Evolutionary conservation across 2,888 invertebrate genomes (phyloP).

Genomic region (Antheraea assamensis): DNA sequence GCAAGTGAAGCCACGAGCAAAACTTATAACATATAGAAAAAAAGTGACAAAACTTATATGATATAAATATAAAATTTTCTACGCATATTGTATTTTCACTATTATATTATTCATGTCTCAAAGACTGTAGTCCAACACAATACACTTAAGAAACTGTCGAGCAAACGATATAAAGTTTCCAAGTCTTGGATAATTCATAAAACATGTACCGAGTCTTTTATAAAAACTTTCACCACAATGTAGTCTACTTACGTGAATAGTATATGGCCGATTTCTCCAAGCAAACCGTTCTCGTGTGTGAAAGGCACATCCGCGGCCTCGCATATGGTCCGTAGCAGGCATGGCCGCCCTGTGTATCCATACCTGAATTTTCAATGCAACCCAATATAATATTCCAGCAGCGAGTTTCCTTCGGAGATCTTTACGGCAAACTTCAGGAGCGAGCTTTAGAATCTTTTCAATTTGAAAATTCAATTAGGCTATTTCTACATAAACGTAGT

Average conservation of each 20-base stretch:
- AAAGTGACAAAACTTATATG: too few relatives aligned
- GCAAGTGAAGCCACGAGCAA: too few relatives aligned
- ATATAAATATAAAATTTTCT: background rate
- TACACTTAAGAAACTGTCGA: slow-evolving; percentile 15
- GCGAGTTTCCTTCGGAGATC: slow-evolving; percentile 39
- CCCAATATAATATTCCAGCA: slow-evolving; percentile 49
- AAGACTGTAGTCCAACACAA: background rate
- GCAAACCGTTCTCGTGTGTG: slow-evolving; percentile 85
- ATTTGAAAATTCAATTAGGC: slow-evolving; percentile 23
- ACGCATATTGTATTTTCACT: background rate
- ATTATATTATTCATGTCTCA: background rate
- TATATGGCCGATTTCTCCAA: slow-evolving; percentile 89
- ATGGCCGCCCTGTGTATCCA: slow-evolving; percentile 85
- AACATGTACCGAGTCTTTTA: slow-evolving; percentile 11
- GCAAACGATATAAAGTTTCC: slow-evolving; percentile 11
- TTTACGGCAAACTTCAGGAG: slow-evolving; percentile 27
- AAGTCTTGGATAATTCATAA: slow-evolving; percentile 11
- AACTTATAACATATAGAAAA: too few relatives aligned
- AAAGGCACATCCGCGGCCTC: slow-evolving; percentile 87
- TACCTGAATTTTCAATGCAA: slow-evolving; percentile 72
- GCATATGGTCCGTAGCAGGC: slow-evolving; percentile 89
- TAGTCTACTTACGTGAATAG: slow-evolving; percentile 85
- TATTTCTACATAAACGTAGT: slow-evolving; percentile 3
- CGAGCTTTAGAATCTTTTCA: slow-evolving; percentile 28
- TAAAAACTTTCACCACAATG: slow-evolving; percentile 14